Evolutionary conservation across 2,797 vertebrate genomes (phyloP).

Genomic region (Phalanger gymnotis): DNA sequence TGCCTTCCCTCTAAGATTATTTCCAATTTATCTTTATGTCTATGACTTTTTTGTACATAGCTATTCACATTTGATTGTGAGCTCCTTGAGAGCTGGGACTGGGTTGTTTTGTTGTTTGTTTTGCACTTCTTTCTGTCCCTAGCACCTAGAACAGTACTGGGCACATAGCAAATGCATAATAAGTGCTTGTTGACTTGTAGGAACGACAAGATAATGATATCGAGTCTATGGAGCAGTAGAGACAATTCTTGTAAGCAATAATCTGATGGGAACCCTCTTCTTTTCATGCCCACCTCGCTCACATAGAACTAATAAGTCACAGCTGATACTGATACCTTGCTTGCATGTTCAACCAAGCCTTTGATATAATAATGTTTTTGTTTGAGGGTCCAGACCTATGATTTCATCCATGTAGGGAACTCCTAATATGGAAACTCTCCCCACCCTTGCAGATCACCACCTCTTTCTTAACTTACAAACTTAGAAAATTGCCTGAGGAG

Average conservation of each 20-base stretch:
- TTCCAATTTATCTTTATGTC: neutral
- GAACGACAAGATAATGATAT: neutral
- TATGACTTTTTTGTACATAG: neutral
- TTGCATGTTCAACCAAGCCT: neutral
- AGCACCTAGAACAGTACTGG: neutral
- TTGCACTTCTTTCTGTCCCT: neutral
- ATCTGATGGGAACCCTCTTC: no score
- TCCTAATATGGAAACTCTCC: neutral
- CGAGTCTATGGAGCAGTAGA: neutral
- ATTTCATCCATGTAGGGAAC: neutral
- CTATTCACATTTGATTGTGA: neutral
- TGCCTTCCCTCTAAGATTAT: neutral
- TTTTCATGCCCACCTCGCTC: neutral
- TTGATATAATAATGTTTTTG: neutral
- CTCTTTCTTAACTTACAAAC: neutral
- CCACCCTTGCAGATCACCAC: neutral
- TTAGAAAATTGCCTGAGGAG: neutral
- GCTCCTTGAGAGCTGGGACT: neutral
- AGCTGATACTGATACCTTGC: neutral
- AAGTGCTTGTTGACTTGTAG: no score
- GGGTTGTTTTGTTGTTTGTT: neutral
- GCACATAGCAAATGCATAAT: neutral
- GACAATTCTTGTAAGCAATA: neutral
- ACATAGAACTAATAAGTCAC: neutral
- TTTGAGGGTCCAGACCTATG: neutral